phyloP scores from a whole-genome alignment of 92 coral and sea anemone species.

The Pocillopora grandis region DNA sequence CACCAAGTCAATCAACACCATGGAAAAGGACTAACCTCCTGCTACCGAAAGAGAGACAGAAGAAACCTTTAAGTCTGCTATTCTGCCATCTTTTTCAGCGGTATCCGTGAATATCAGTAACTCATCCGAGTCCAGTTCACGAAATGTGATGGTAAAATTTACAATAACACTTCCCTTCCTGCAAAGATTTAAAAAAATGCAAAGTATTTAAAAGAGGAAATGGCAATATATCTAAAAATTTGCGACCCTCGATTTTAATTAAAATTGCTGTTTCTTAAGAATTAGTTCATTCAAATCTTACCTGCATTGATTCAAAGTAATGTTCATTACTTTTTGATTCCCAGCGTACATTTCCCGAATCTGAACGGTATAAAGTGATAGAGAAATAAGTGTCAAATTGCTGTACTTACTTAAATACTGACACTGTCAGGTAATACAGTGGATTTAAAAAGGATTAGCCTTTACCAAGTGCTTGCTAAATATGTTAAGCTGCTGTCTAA shows the following conservation, averaged over 20 bases:
- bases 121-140: conserved; percentile 16
- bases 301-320: conserved; percentile 1
- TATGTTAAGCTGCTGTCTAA: too few relatives aligned
- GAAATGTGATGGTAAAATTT: conserved; percentile 31
- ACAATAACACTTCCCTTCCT: conserved; percentile 64
- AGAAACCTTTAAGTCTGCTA: not conserved
- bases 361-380: not conserved
- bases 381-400: too few relatives aligned
- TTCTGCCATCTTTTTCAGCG: conserved; percentile 30
- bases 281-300: not conserved
- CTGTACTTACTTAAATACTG: too few relatives aligned
- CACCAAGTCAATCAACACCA: too few relatives aligned
- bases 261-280: too few relatives aligned
- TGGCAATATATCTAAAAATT: not conserved
- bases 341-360: not conserved
- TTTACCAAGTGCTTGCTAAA: too few relatives aligned
- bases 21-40: not conserved
- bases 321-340: not conserved
- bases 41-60: conserved; percentile 1
- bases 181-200: not conserved
- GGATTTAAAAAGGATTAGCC: too few relatives aligned
- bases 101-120: conserved; percentile 39
- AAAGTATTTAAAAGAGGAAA: too few relatives aligned
- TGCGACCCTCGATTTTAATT: too few relatives aligned
- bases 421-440: too few relatives aligned